Percentiles rank a stretch among this genome's conserved stretches.
These are phyloP conservation scores for Scophthalmus maximus DNA, from an alignment of 2,113 vertebrate species.

Conservation along the genomic window DNA sequence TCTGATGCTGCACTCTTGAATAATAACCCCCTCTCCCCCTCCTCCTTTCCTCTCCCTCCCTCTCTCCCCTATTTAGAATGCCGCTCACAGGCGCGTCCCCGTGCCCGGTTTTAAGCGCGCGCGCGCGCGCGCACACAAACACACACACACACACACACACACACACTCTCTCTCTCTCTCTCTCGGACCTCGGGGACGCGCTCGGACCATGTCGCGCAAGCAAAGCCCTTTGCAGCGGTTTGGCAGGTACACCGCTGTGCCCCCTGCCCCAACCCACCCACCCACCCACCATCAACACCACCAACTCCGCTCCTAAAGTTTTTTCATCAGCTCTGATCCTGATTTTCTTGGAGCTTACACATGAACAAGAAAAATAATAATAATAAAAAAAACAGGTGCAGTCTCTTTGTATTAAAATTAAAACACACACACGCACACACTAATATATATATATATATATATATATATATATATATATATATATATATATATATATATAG, in stretches of 20 bases:
- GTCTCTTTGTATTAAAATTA: background rate
- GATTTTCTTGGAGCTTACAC: background rate
- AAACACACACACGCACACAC: background rate
- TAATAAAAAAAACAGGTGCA: background rate
- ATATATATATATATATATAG: background rate
- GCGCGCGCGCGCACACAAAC: too few species aligned
- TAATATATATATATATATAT: background rate
- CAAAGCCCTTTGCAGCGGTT: too few species aligned
- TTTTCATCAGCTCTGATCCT: constrained; percentile 36
- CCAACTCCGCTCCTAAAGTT: background rate
- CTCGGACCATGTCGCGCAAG: constrained; percentile 15
- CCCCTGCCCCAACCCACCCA: background rate
- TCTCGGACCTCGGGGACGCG: constrained; percentile 32
- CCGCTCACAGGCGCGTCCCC: constrained; percentile 72
- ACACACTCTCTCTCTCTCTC: background rate
- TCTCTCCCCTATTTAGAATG: constrained; percentile 70
- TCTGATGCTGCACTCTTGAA: constrained; percentile 73
- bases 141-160: constrained; percentile 6
- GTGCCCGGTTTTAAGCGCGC: constrained; percentile 34
- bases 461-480: background rate
- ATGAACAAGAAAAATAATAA: background rate
- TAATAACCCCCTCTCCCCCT: constrained; percentile 48
- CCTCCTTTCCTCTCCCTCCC: constrained; percentile 16
- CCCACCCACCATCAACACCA: background rate
- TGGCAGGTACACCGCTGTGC: background rate